Evolutionary conservation across 2,113 vertebrate species (phyloP).

Genomic region (Arothron firmamentum): DNA sequence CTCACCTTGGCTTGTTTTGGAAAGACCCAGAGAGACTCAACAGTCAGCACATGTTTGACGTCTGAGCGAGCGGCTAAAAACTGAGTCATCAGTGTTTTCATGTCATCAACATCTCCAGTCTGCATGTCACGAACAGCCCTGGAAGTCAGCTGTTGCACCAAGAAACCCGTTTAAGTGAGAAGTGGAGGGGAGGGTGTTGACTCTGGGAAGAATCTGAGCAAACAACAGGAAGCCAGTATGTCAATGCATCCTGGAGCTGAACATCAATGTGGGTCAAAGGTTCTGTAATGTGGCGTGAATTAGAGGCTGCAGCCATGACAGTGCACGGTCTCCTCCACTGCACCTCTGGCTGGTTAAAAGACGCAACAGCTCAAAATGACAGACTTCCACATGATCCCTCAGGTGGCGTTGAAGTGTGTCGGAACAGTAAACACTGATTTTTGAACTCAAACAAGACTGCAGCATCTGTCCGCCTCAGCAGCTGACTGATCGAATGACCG

Average conservation of each 20-base stretch:
- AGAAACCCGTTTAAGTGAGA: conserved; percentile 1
- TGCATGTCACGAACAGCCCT: not conserved
- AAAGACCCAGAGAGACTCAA: conserved; percentile 24
- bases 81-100: conserved; percentile 36
- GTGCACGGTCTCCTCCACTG: too few species aligned
- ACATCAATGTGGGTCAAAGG: conserved; percentile 26
- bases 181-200: not conserved
- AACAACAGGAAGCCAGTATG: conserved; percentile 30
- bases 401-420: not conserved
- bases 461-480: conserved; percentile 16
- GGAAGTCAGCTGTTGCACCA: conserved; percentile 9
- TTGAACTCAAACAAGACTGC: conserved; percentile 25
- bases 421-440: conserved; percentile 31
- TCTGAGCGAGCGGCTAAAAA: conserved; percentile 13
- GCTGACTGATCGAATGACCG: conserved; percentile 47
- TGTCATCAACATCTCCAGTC: conserved; percentile 11
- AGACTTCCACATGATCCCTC: not conserved
- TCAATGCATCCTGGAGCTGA: conserved; percentile 14
- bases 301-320: not conserved
- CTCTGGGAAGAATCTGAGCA: not conserved
- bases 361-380: not conserved
- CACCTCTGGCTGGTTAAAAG: not conserved
- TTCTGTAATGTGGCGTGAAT: not conserved
- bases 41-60: conserved; percentile 13
- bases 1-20: conserved; percentile 29